phyloP scores from a whole-genome alignment of 2,113 vertebrate species.

The Hypomesus transpacificus region DNA sequence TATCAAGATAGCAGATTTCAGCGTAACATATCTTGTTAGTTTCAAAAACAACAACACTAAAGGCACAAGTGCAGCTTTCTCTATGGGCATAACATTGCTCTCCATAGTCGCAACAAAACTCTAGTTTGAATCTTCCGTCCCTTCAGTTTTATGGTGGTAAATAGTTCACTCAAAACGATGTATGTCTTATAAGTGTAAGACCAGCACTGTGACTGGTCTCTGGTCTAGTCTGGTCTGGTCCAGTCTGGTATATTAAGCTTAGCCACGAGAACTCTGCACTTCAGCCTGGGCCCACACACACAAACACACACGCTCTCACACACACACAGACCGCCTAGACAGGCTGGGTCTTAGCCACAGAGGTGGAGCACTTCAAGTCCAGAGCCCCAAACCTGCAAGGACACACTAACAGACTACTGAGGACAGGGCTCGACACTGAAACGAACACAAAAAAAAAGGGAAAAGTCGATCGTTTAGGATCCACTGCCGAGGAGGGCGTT shows the following conservation, averaged over 20 bases:
- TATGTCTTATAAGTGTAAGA: no score
- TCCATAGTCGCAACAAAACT: background rate
- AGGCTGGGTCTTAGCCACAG: background rate
- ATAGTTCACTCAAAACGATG: no score
- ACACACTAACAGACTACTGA: conserved; percentile 43
- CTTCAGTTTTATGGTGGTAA: background rate
- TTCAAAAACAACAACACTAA: conserved; percentile 27
- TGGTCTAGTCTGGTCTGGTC: no score
- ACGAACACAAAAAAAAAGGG: conserved; percentile 4
- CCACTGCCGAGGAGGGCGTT: conserved; percentile 28
- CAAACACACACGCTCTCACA: no score
- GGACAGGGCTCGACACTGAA: conserved; percentile 8
- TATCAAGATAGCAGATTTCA: conserved; percentile 55
- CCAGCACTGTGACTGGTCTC: no score
- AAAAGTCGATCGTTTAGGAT: conserved; percentile 11
- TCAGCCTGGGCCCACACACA: no score
- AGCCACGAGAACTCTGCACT: no score
- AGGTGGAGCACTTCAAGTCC: conserved; percentile 42
- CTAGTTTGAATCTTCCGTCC: conserved; percentile 24
- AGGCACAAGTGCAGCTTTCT: conserved; percentile 46
- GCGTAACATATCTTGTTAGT: conserved; percentile 34
- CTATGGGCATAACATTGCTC: background rate
- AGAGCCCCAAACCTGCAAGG: conserved; percentile 13
- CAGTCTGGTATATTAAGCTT: no score
- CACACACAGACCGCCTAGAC: background rate